Conservation (phyloP, 2,113 vertebrate genomes). For the Oostethus manadensis region DNA sequence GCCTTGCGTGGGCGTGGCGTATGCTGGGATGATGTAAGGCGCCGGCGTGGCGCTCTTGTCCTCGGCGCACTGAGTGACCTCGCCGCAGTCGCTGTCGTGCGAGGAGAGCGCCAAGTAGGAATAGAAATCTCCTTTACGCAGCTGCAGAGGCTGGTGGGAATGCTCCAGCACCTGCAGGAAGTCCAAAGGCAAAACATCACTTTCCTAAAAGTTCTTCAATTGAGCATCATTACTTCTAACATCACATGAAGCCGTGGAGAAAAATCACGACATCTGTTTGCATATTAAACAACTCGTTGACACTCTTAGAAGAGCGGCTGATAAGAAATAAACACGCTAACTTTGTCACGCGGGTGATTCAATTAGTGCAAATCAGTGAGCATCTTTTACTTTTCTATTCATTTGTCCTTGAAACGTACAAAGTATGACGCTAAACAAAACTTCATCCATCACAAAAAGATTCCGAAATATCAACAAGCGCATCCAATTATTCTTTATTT, state of each 20-base stretch:
- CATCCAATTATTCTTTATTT: too few species aligned
- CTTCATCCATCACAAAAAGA: background rate
- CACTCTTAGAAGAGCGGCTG: conserved; percentile 7
- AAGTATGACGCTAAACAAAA: conserved; percentile 16
- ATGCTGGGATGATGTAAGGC: conserved; percentile 49
- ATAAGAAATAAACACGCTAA: background rate
- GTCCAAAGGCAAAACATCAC: background rate
- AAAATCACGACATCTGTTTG: background rate
- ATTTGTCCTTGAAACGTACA: conserved; percentile 15
- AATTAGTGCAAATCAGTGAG: conserved; percentile 42
- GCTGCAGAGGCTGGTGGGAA: conserved; percentile 85
- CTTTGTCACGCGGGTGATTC: conserved; percentile 56
- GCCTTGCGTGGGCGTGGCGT: conserved; percentile 12
- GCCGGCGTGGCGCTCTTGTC: conserved; percentile 79
- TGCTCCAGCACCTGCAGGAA: conserved; percentile 80
- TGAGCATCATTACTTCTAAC: too few species aligned
- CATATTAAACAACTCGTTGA: background rate
- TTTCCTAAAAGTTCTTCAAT: too few species aligned
- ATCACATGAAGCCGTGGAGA: background rate
- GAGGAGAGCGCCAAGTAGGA: conserved; percentile 96
- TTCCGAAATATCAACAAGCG: too few species aligned
- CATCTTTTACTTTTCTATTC: background rate
- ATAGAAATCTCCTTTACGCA: conserved; percentile 94
- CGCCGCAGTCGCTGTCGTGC: conserved; percentile 98
- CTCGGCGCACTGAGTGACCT: conserved; percentile 81